phyloP scores from a whole-genome alignment of 2,113 vertebrate genomes.

The Agelaius tricolor region DNA sequence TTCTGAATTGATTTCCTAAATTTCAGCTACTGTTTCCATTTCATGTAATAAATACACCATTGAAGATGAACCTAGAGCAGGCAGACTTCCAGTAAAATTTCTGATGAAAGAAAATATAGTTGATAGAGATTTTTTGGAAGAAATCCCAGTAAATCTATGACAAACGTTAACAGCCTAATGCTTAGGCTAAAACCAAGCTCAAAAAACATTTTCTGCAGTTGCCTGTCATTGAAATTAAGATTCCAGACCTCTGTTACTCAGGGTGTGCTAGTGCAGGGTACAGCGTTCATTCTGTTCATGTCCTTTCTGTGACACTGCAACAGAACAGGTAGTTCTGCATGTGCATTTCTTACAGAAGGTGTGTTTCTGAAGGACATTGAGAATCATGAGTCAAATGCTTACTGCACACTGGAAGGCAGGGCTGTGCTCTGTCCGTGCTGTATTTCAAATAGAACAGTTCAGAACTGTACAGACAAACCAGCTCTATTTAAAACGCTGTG shows the following conservation, averaged over 20 bases:
- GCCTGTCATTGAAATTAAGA: neutral
- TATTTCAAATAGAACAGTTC: neutral
- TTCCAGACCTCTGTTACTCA: neutral
- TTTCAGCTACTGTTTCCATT: neutral
- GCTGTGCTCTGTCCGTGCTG: rapidly evolving
- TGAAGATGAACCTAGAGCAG: neutral
- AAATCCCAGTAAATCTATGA: neutral
- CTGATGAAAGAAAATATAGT: neutral
- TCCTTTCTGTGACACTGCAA: neutral
- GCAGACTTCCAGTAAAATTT: neutral
- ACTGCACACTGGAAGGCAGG: neutral
- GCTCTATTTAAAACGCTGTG: neutral
- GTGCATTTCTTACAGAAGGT: neutral
- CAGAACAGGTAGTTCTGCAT: neutral
- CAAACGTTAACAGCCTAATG: neutral
- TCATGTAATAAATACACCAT: neutral
- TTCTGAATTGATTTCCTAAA: neutral
- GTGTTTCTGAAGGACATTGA: neutral
- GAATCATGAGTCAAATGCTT: neutral
- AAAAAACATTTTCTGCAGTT: neutral
- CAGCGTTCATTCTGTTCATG: rapidly evolving
- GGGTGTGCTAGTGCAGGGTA: neutral
- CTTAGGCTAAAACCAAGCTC: neutral
- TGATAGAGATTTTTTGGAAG: neutral
- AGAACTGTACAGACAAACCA: neutral